Evolutionary conservation across 2,113 vertebrate species (phyloP).

Genomic region (Heloderma charlesbogerti): DNA sequence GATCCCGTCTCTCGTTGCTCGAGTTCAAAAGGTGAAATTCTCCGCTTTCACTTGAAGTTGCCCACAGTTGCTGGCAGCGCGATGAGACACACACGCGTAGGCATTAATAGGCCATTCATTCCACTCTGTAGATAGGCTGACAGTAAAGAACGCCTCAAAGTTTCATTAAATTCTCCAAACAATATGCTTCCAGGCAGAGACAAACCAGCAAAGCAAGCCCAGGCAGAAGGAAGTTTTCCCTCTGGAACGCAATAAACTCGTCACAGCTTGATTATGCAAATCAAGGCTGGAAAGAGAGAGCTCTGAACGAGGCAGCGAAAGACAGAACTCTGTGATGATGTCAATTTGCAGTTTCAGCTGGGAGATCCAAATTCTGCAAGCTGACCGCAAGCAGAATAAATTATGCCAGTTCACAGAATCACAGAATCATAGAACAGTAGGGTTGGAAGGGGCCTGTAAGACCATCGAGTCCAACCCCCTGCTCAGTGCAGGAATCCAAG

Average conservation of each 20-base stretch:
- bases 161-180: constrained; percentile 72
- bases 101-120: constrained; percentile 56
- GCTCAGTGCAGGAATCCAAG: too few relatives aligned
- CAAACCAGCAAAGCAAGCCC: constrained; percentile 54
- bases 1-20: neutral
- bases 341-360: neutral
- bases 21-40: constrained; percentile 72
- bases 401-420: too few relatives aligned
- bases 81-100: constrained; percentile 41
- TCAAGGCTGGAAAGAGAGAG: constrained; percentile 14
- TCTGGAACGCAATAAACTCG: accelerated
- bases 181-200: constrained; percentile 60
- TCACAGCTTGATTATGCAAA: neutral
- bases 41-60: constrained; percentile 51
- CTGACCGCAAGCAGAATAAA: neutral
- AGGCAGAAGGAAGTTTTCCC: constrained; percentile 24
- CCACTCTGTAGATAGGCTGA: constrained; percentile 49
- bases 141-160: constrained; percentile 66
- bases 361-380: neutral
- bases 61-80: constrained; percentile 59
- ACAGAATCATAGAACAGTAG: too few relatives aligned
- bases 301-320: neutral
- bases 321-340: neutral
- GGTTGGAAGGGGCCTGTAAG: too few relatives aligned
- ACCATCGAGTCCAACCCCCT: too few relatives aligned